Base-by-base conservation (phyloP, 2,888 invertebrate species). In the Zonitis immaculata region DNA sequence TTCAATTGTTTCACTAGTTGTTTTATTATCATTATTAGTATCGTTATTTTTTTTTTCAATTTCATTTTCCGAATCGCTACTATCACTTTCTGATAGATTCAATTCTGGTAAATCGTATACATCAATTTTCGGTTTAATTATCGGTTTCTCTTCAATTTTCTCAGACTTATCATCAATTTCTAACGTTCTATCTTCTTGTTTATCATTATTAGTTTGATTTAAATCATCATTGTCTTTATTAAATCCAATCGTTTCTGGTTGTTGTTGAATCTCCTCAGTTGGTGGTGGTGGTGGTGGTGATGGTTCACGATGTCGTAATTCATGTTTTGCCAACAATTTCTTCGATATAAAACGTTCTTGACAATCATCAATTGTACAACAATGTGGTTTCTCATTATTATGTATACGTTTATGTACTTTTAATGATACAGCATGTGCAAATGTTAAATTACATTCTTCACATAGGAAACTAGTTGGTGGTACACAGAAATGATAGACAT, bases 401-500 rank as follows among this genome's bases (percentile, higher is more conserved):
- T 94, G 93, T 62, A 90, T 76, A 57, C 93, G 80, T 74, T 88
- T 89, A 72, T 93, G 93, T 7, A 93, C 93, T 74, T 89, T 90
- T 46, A 93, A 77, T 42, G 85, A 85, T 39, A 90, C 88, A 6
- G 92, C 90, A 66, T 79, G 84, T 3, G 87, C 81, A 68, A 92
- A 91, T 56, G 81, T 85, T 35, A 85, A 78, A 68, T 82, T 85
- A 71, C 93, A 93, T 68, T 89, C 87, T 62, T 92, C 92, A 76
- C 93, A 93, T 1, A 80, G 77, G 73, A 92, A 92, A 50, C 82
- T 79, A 8, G 82, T 76, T 3, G 92, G 91, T 35, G 92, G 92
- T 59, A 88, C 83, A 72, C 93, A 93, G 68, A 93, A 93, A 72
- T 93, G 93, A 77, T 92, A 93, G 6, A 92, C 88, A 74, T 93